Conservation (phyloP, 2,888 invertebrate genomes). For the Cyclophora albipunctata region DNA sequence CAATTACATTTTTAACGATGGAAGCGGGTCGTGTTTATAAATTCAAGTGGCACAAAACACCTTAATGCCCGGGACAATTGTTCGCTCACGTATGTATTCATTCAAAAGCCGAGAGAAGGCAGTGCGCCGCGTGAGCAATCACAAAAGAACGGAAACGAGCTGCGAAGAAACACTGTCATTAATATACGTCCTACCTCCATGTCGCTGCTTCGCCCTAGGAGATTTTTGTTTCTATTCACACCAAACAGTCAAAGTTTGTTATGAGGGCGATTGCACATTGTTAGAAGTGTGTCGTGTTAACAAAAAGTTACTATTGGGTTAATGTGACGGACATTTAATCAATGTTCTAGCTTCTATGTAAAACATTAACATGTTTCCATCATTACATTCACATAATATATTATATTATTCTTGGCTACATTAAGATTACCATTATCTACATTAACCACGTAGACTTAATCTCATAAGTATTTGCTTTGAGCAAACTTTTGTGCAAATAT, state of each 20-base stretch:
- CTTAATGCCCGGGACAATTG: slow-evolving; percentile 50
- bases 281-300: slow-evolving; percentile 25
- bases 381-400: no score
- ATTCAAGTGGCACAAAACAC: slow-evolving; percentile 32
- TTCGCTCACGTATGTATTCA: slow-evolving; percentile 51
- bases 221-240: slow-evolving; percentile 29
- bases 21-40: slow-evolving; percentile 26
- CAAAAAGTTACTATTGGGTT: slow-evolving; percentile 14
- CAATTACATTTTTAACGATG: slow-evolving; percentile 13
- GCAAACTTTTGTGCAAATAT: slow-evolving; percentile 8
- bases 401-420: no score
- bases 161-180: slow-evolving; percentile 58
- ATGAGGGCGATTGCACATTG: slow-evolving; percentile 21
- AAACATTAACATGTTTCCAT: no score
- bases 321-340: background rate
- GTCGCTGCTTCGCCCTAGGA: slow-evolving; percentile 19
- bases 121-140: slow-evolving; percentile 39
- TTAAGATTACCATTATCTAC: no score
- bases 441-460: background rate
- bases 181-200: slow-evolving; percentile 52
- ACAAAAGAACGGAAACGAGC: slow-evolving; percentile 57
- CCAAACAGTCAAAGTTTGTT: slow-evolving; percentile 28
- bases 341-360: no score
- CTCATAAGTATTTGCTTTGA: slow-evolving; percentile 17
- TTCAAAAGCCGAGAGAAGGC: slow-evolving; percentile 45